These are phyloP conservation scores for Phylloscopus whistleri DNA, from an alignment of 2,113 vertebrate genomes.

Conservation along the genomic window DNA sequence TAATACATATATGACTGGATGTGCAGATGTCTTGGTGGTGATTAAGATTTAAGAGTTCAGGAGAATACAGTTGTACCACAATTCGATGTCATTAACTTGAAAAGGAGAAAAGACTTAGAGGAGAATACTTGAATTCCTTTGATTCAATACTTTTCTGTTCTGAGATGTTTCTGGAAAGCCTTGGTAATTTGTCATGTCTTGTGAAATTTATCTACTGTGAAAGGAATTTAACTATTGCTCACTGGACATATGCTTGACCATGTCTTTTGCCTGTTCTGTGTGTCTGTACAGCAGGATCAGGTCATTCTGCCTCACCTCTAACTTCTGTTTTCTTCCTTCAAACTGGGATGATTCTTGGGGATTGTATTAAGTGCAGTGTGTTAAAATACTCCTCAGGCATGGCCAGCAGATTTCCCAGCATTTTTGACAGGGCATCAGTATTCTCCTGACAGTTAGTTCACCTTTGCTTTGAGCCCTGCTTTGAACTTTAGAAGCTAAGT, in stretches of 20 bases:
- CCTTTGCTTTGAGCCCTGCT: not conserved
- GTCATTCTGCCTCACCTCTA: not conserved
- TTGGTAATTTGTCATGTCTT: accelerated
- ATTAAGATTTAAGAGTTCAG: not conserved
- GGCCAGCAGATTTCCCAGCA: not conserved
- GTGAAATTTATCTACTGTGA: not conserved
- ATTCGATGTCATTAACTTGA: not conserved
- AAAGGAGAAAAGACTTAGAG: not conserved
- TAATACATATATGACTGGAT: not conserved
- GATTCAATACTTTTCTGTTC: not conserved
- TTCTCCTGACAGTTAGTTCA: not conserved
- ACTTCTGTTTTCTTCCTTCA: not conserved
- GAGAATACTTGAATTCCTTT: not conserved
- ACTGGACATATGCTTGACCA: not conserved
- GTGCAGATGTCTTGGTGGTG: not conserved
- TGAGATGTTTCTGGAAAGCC: not conserved
- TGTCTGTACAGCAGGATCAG: not conserved
- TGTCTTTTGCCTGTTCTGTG: accelerated
- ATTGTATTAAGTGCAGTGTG: not conserved
- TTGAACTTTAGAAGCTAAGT: not conserved
- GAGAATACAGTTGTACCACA: not conserved
- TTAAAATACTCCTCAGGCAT: not conserved
- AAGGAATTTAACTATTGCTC: not conserved
- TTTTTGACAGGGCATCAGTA: not conserved
- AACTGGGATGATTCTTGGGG: not conserved